phyloP scores from a whole-genome alignment of 2,113 vertebrate species.

The Neolamprologus kungweensis region DNA sequence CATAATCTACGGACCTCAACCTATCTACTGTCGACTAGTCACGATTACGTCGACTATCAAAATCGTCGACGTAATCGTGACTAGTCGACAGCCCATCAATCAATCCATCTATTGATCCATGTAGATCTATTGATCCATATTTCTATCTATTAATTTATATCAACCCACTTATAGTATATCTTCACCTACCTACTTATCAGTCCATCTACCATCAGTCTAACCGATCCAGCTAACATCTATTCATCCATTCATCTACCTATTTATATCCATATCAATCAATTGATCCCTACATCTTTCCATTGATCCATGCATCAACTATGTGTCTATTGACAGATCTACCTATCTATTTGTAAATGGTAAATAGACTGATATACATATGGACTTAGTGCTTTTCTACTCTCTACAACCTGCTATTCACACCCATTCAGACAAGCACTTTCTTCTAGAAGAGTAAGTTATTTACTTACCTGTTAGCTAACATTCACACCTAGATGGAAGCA shows the following conservation, averaged over 20 bases:
- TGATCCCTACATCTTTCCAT: neutral
- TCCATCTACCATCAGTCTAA: neutral
- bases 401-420: neutral
- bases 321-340: neutral
- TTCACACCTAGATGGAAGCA: neutral
- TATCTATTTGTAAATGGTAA: neutral
- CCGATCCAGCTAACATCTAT: neutral
- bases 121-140: neutral
- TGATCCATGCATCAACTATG: neutral
- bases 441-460: neutral
- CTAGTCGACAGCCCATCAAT: neutral
- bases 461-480: neutral
- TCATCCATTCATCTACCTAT: neutral
- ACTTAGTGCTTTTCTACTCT: neutral
- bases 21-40: neutral
- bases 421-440: neutral
- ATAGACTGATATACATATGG: neutral
- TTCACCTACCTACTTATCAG: neutral
- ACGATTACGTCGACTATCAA: too few species aligned
- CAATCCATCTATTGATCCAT: neutral
- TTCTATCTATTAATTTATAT: neutral
- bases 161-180: neutral
- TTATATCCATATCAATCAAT: neutral
- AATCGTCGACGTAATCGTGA: fast-evolving
- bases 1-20: neutral